Conservation (phyloP, 2,113 vertebrate genomes). For the Brachypteracias leptosomus region DNA sequence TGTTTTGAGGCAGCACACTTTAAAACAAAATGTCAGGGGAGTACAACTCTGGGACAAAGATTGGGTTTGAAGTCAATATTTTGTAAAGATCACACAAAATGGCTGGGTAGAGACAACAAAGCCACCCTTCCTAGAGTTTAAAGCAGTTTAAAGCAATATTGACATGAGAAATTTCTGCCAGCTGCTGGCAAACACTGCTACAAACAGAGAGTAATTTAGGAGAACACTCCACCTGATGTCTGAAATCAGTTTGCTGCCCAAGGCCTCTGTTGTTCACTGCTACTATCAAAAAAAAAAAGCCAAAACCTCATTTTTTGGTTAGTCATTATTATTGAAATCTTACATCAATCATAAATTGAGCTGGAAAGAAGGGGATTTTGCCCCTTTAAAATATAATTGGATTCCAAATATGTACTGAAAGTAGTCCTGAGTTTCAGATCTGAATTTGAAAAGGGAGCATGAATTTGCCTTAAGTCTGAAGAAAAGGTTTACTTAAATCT, state of each 20-base stretch:
- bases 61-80: slow-evolving; percentile 12
- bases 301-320: not conserved
- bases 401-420: not conserved
- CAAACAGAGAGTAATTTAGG: not conserved
- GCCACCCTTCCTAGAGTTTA: not conserved
- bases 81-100: slow-evolving; percentile 1
- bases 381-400: not conserved
- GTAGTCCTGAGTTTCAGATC: not conserved
- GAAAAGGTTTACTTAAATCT: not conserved
- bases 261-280: not conserved
- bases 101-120: not conserved
- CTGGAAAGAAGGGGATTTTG: not conserved
- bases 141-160: slow-evolving; percentile 12
- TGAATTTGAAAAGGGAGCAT: not conserved
- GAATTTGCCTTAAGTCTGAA: not conserved
- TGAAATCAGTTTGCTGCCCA: not conserved
- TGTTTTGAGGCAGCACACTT: not conserved
- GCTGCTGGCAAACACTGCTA: not conserved
- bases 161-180: not conserved
- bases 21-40: not conserved
- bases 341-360: not conserved
- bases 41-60: not conserved
- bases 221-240: not conserved
- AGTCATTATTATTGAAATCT: not conserved
- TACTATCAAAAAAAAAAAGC: not conserved